Base-by-base conservation (phyloP, 1,140 invertebrate species). In the Popillia japonica region DNA sequence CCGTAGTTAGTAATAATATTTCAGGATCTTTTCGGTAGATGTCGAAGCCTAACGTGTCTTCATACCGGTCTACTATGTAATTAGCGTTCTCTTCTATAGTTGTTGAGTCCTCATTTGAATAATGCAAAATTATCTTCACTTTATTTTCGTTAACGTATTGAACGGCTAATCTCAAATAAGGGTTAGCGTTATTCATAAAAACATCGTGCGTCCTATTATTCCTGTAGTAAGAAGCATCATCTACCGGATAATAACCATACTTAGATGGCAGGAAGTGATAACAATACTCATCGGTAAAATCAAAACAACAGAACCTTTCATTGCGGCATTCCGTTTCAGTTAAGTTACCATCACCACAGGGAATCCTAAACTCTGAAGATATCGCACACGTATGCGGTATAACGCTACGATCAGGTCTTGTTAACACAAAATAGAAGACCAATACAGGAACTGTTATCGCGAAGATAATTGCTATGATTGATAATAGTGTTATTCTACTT, bases 1-100 rank as follows among this genome's bases (percentile, higher is more conserved):
- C 78, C 8, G 88, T 87, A 7, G 85, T 86, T 2, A 88, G 79
- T 6, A 89, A 61, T 20, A 68, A 4, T 48, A 75, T 59, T 55
- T 75, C 68, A 23, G 78, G 79, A 22, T 55, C 40, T 11, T 34
- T 75, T 59, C 84, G 79, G 17, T 40, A 44, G 41, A 83, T 76
- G 44, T 82, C 80, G 3, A 83, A 72, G 40, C 41, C 42, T 14
- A 81, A 22, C 23, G 73, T 59, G 44, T 78, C 22, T 48, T 59
- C 34, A 44, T 41, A 61, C 22, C 79, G 22, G n/a, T 77, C 68
- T 6, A 79, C 48, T 10, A 77, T 55, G 41, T 81, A 81, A 40
- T 78, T 72, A 6, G 40, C 40, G 41, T 40, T 40, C 9, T 79
- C 17, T 6, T 22, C 17, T 1, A 23, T 40, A 40, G 75, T 40